Conservation (phyloP, 2,888 invertebrate genomes). For the Antheraea yamamai region DNA sequence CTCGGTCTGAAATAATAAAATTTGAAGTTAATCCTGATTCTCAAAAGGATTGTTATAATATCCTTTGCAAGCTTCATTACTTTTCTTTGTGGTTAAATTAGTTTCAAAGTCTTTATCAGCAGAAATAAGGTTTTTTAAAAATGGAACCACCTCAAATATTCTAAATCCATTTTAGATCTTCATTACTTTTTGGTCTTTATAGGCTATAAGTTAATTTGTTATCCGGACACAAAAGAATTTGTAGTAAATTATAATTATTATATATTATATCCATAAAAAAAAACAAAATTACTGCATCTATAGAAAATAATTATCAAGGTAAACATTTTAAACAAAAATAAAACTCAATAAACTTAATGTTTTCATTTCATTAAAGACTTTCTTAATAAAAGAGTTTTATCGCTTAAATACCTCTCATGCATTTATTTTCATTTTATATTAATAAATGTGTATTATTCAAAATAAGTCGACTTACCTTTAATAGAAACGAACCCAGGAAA, state of each 20-base stretch:
- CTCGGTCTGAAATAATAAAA: slow-evolving; percentile 79
- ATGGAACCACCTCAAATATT: not conserved
- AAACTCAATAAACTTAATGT: not conserved
- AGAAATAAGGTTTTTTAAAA: not conserved
- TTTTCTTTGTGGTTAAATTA: slow-evolving; percentile 18
- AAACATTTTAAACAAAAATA: not conserved
- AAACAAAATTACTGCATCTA: not conserved
- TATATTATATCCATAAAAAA: not conserved
- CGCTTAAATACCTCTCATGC: too few species aligned
- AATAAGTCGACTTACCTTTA: slow-evolving; percentile 51
- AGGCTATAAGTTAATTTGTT: not conserved
- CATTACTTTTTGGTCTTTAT: not conserved
- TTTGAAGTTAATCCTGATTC: slow-evolving; percentile 46
- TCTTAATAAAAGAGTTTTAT: not conserved
- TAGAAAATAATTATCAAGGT: not conserved
- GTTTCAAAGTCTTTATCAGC: slow-evolving; percentile 11
- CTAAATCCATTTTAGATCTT: not conserved
- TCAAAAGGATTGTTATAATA: slow-evolving; percentile 27
- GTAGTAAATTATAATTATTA: not conserved
- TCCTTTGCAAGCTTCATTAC: slow-evolving; percentile 17
- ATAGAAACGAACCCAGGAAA: slow-evolving; percentile 30
- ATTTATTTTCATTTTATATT: not conserved
- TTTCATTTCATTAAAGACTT: too few species aligned
- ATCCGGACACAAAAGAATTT: not conserved
- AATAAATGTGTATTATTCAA: not conserved